These are phyloP conservation scores for Rallus crepitans DNA, from an alignment of 2,797 vertebrate species.

Conservation along the genomic window DNA sequence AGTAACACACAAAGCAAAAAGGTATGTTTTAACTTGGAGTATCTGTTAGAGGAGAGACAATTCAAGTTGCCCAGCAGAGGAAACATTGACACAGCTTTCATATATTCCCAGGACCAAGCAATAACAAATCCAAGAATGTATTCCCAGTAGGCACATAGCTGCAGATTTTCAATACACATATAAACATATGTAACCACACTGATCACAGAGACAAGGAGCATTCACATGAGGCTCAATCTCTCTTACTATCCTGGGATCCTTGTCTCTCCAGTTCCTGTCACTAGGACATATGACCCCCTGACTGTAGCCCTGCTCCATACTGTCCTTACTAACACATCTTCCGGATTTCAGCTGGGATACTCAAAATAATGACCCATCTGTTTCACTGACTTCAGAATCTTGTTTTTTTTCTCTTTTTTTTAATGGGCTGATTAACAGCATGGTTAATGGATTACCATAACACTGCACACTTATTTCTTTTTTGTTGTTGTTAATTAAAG, in stretches of 20 bases:
- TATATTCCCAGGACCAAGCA: background rate
- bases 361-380: background rate
- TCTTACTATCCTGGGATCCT: background rate
- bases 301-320: background rate
- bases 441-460: background rate
- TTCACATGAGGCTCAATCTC: no score
- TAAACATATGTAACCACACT: background rate
- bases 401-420: background rate
- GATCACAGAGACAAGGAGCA: background rate
- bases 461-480: background rate
- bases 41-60: background rate
- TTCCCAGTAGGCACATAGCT: background rate
- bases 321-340: background rate
- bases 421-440: background rate
- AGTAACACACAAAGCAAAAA: background rate
- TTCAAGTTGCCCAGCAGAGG: background rate
- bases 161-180: background rate
- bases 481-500: background rate
- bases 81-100: background rate
- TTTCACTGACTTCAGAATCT: background rate
- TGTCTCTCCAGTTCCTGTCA: background rate
- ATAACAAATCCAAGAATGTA: background rate
- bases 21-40: background rate
- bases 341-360: no score
- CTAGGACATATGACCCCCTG: accelerated